Base-by-base conservation (phyloP, 2,888 invertebrate species). In the Thymelicus lineola region DNA sequence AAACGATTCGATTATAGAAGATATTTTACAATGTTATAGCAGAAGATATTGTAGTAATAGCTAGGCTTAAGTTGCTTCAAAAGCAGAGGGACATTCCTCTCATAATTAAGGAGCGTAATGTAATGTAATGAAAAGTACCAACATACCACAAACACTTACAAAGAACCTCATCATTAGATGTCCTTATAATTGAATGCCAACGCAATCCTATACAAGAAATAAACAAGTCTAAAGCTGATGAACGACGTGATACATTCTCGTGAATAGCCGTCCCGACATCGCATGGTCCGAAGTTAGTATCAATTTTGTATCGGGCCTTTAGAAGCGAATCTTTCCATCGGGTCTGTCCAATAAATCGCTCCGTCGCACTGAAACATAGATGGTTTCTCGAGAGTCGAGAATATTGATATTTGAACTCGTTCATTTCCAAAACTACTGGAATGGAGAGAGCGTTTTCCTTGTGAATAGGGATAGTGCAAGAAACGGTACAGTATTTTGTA, bases 331-430 rank as follows among this genome's bases (percentile, higher is more conserved):
- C 63, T 64, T 53, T 64, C 53, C 50, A 53, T 53, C 38, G 53
- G 20, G 38, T 53, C 53, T 53, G 63, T 42, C 20, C 53, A 64
- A 64, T 64, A 64, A 64, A 64, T 64, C 61, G 20, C 20, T 53
- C 63, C 17, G 53, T 42, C 63, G 20, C 14, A 9, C 36, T 38
- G 35, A 50, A 50, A 36, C 48, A 15, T 62, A 50, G 9, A 50
- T 17, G 15, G 15, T 50, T 50, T n/a, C 50, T 50, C 15, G 15
- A 7, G 2, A 50, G 15, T 48, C 15, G 15, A 7, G 10, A 50
- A 50, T 7, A 17, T 50, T 50, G 50, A 50, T 50, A 50, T 50
- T 50, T 50, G 17, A 50, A 50, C 50, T 50, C 50, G 17, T 50
- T 50, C 17, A 6, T 50, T 17, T 50, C 15, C 7, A n/a, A 17